These are phyloP conservation scores for Drosophila varians DNA, from an alignment of 1,140 invertebrate genomes.

Conservation along the genomic window DNA sequence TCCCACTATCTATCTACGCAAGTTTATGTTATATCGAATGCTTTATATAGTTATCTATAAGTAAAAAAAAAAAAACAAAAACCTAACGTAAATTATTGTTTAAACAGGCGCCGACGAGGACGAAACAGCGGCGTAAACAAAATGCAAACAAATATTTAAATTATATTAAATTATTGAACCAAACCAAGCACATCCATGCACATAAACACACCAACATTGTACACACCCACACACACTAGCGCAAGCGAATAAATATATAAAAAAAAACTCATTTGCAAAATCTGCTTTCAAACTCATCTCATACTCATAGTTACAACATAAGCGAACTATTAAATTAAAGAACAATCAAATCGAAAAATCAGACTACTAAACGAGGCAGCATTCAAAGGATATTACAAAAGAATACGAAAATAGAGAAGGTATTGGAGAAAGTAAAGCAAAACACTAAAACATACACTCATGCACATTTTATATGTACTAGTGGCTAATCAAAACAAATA, in stretches of 20 bases:
- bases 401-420: too few species aligned
- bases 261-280: slow-evolving; percentile 68
- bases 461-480: slow-evolving; percentile 70
- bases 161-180: slow-evolving; percentile 82
- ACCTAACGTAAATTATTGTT: slow-evolving; percentile 35
- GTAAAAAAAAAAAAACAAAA: slow-evolving; percentile 23
- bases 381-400: slow-evolving; percentile 23
- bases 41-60: slow-evolving; percentile 75
- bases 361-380: slow-evolving; percentile 48
- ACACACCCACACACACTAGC: slow-evolving; percentile 42
- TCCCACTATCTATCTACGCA: slow-evolving; percentile 54
- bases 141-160: slow-evolving; percentile 66
- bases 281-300: slow-evolving; percentile 81
- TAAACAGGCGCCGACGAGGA: slow-evolving; percentile 22
- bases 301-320: slow-evolving; percentile 77
- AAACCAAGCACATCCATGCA: slow-evolving; percentile 63
- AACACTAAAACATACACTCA: slow-evolving; percentile 29
- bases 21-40: slow-evolving; percentile 71
- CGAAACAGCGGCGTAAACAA: slow-evolving; percentile 25
- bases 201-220: slow-evolving; percentile 45
- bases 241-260: slow-evolving; percentile 52
- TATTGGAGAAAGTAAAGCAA: slow-evolving; percentile 19
- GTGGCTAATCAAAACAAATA: slow-evolving; percentile 50
- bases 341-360: slow-evolving; percentile 26
- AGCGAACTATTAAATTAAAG: slow-evolving; percentile 50